Percentiles rank a stretch among this genome's conserved stretches.
phyloP scores from a whole-genome alignment of 2,797 vertebrate species.

The Pangasius mekongensis region DNA sequence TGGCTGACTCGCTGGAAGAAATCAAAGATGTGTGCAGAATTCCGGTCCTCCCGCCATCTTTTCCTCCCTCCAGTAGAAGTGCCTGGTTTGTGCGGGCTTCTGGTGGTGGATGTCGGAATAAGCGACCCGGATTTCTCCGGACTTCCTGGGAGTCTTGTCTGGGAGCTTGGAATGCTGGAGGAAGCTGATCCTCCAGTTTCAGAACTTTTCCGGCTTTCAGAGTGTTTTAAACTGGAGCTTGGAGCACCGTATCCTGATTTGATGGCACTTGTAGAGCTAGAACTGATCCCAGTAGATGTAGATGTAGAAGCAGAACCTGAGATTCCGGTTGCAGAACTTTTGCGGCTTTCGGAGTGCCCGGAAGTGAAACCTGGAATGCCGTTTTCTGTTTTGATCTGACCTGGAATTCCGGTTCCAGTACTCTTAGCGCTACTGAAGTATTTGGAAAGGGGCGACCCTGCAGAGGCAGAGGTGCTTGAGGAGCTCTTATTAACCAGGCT shows the following conservation, averaged over 20 bases:
- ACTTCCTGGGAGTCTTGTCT: slow-evolving; percentile 52
- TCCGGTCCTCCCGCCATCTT: slow-evolving; percentile 64
- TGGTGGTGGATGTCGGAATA: slow-evolving; percentile 49
- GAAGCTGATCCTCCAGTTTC: neutral
- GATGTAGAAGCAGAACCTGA: slow-evolving; percentile 5
- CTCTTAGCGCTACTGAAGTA: slow-evolving; percentile 41
- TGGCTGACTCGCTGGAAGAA: slow-evolving; percentile 66
- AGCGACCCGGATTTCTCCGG: slow-evolving; percentile 26
- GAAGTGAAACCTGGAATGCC: neutral
- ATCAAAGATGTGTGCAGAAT: slow-evolving; percentile 64
- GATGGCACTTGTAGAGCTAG: neutral
- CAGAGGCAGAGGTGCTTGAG: slow-evolving; percentile 19
- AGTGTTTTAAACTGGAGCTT: slow-evolving; percentile 47
- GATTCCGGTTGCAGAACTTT: neutral
- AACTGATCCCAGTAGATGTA: neutral
- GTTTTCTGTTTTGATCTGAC: neutral
- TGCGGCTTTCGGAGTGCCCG: neutral
- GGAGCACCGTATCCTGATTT: neutral
- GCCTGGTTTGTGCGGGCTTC: slow-evolving; percentile 41
- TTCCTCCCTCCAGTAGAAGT: slow-evolving; percentile 59
- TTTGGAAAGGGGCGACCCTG: slow-evolving; percentile 28
- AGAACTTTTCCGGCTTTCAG: neutral
- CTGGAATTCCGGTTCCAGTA: slow-evolving; percentile 4
- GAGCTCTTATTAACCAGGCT: slow-evolving; percentile 29
- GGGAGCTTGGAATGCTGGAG: neutral